Evolutionary conservation across 2,888 invertebrate genomes (phyloP).

Genomic region (Pheosia gnoma): DNA sequence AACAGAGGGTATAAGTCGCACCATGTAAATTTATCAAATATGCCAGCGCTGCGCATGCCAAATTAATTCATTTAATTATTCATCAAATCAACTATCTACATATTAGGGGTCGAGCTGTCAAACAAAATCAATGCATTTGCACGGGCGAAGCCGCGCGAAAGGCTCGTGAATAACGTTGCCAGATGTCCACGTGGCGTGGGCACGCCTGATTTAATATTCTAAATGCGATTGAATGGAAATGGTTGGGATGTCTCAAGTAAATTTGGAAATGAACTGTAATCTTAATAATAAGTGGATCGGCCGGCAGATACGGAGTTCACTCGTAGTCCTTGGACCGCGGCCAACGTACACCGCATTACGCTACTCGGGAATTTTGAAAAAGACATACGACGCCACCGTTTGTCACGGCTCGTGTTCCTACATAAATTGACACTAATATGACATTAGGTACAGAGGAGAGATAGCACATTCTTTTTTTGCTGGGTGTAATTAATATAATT

Average conservation of each 20-base stretch:
- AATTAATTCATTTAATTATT: no score
- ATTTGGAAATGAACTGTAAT: conserved; percentile 32
- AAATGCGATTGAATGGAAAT: conserved; percentile 7
- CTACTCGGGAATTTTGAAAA: conserved; percentile 44
- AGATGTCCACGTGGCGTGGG: not conserved
- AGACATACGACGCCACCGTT: conserved; percentile 40
- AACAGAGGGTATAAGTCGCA: no score
- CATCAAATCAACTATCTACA: no score
- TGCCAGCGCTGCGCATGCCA: no score
- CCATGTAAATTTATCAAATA: no score
- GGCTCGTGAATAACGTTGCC: not conserved
- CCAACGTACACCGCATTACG: conserved; percentile 54
- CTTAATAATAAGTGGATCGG: conserved; percentile 41
- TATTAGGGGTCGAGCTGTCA: no score
- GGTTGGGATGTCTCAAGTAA: conserved; percentile 19
- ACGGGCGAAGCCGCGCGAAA: no score
- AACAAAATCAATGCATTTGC: not conserved
- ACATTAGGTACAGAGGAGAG: conserved; percentile 30
- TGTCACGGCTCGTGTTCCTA: conserved; percentile 37
- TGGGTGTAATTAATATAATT: conserved; percentile 24
- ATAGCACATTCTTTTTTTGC: conserved; percentile 23
- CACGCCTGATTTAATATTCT: not conserved
- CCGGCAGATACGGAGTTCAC: conserved; percentile 43
- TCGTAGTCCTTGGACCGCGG: conserved; percentile 49
- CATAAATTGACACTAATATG: conserved; percentile 52